These are phyloP conservation scores for Archegozetes longisetosus DNA, from an alignment of 1,140 invertebrate genomes.

Conservation along the genomic window DNA sequence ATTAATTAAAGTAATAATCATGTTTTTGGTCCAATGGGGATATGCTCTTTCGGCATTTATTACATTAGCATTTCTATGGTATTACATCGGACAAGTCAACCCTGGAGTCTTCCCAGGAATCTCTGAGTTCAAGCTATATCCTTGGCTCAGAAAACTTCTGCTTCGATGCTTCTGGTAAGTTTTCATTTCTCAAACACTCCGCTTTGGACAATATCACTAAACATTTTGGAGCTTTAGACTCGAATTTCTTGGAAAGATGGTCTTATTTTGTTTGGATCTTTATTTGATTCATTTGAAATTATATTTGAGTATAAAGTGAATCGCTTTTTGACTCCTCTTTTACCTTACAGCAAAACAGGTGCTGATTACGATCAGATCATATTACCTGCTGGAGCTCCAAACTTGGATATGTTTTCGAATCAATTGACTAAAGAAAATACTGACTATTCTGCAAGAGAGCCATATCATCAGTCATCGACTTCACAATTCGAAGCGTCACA, in stretches of 20 bases:
- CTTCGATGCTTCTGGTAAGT: constrained; percentile 60
- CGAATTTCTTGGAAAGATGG: too few relatives aligned
- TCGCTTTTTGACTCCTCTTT: neutral
- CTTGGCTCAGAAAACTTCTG: constrained; percentile 58
- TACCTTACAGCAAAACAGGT: neutral
- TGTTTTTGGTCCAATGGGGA: constrained; percentile 82
- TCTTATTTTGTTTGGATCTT: too few relatives aligned
- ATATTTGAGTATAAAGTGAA: neutral
- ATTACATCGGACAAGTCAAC: constrained; percentile 84
- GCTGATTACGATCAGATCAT: constrained; percentile 63
- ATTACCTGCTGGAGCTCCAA: constrained; percentile 65
- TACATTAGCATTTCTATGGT: constrained; percentile 57
- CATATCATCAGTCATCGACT: constrained; percentile 38
- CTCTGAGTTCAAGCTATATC: constrained; percentile 67
- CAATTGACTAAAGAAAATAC: constrained; percentile 86
- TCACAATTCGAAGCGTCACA: neutral
- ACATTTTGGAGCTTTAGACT: too few relatives aligned
- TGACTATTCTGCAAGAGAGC: constrained; percentile 72
- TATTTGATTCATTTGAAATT: too few relatives aligned
- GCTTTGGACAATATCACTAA: too few relatives aligned
- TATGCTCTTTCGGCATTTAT: constrained; percentile 49
- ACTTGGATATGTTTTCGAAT: constrained; percentile 57
- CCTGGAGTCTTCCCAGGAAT: constrained; percentile 85
- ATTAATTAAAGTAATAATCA: constrained; percentile 68
- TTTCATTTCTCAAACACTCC: constrained; percentile 1